Percentiles rank a stretch among this genome's conserved stretches.
Conservation (phyloP, 2,888 invertebrate species). For the Punctoribates punctum region DNA sequence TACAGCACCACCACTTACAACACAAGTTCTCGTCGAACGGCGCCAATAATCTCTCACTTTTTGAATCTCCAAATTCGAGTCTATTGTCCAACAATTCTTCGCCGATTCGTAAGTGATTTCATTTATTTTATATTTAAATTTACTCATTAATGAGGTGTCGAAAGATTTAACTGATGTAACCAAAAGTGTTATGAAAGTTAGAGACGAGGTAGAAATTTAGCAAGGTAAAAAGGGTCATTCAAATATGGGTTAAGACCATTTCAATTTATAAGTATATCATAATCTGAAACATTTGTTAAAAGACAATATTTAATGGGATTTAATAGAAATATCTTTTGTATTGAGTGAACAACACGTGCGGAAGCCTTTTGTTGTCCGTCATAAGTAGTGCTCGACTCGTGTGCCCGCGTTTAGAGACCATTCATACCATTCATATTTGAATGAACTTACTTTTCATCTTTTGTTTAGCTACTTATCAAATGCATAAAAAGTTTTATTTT, state of each 20-base stretch:
- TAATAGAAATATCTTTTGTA: neutral
- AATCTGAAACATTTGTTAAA: too few relatives aligned
- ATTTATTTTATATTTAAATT: neutral
- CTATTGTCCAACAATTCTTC: neutral
- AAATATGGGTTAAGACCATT: too few relatives aligned
- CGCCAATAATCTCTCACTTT: neutral
- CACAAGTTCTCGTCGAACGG: neutral
- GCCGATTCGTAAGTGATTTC: neutral
- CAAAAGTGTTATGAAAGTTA: too few relatives aligned
- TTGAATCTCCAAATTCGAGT: neutral
- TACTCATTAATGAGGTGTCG: too few relatives aligned
- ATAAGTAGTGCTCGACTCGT: neutral
- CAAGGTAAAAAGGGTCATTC: too few relatives aligned
- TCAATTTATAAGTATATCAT: too few relatives aligned
- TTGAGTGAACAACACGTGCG: neutral
- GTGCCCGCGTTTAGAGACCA: neutral
- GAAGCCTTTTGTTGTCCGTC: neutral
- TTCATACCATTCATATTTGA: neutral
- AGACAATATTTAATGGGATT: neutral
- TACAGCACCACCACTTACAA: slow-evolving; percentile 1
- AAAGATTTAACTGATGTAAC: too few relatives aligned
- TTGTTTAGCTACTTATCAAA: too few relatives aligned
- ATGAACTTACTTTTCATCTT: too few relatives aligned
- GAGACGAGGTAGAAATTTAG: too few relatives aligned
- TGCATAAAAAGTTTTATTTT: too few relatives aligned